These are phyloP conservation scores for Nemapogon koenigi DNA, from an alignment of 2,888 invertebrate species.

Conservation along the genomic window DNA sequence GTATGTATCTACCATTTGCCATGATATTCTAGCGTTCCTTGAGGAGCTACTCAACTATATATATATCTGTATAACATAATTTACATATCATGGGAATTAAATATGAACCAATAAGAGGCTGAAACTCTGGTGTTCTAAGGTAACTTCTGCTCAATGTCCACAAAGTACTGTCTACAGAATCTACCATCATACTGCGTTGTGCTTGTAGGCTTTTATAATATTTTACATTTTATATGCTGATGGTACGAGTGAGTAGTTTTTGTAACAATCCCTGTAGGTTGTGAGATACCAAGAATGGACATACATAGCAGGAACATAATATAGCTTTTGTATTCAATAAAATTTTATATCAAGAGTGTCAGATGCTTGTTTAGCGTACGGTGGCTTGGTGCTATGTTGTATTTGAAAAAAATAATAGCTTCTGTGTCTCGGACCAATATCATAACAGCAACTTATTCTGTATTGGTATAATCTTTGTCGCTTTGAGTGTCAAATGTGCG, in stretches of 20 bases:
- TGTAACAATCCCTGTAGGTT: no score
- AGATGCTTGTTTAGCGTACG: constrained; percentile 38
- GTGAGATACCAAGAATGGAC: no score
- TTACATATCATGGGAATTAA: constrained; percentile 60
- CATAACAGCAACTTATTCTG: constrained; percentile 48
- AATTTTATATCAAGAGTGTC: constrained; percentile 17
- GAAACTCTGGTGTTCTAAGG: constrained; percentile 36
- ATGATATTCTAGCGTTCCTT: no score
- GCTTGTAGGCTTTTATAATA: neutral
- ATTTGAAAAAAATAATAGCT: constrained; percentile 51
- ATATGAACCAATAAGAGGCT: constrained; percentile 45
- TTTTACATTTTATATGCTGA: no score
- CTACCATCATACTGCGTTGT: neutral
- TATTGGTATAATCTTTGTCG: constrained; percentile 44
- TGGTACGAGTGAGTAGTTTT: no score
- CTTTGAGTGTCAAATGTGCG: constrained; percentile 66
- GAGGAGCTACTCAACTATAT: no score
- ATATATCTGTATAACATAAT: neutral
- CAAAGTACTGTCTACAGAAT: neutral
- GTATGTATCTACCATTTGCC: no score
- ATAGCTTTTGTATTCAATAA: constrained; percentile 40
- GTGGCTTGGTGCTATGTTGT: constrained; percentile 61
- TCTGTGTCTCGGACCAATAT: constrained; percentile 63
- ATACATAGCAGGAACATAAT: constrained; percentile 14
- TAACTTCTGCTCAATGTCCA: constrained; percentile 33